Evolutionary conservation across 2,797 vertebrate species (phyloP), one percentile per base, ranked within the genome.

Genomic region (Smutsia gigantea): DNA sequence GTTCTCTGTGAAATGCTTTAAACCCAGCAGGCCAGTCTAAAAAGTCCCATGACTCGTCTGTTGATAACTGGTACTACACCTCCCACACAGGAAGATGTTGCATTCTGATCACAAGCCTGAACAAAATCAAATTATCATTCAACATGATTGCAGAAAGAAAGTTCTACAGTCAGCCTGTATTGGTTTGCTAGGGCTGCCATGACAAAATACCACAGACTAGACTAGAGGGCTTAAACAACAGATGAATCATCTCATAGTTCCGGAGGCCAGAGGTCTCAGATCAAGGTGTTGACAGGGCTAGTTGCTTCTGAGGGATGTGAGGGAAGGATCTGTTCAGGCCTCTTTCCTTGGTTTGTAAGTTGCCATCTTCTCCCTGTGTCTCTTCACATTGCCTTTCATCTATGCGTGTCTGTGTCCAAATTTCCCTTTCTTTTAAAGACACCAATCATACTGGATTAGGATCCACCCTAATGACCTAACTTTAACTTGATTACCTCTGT

Each of bases 51-150:
- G n/a, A 42, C 78, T 92, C n/a, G 29, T 87, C n/a, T 66, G 3
- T 69, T 78, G 82, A 87, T 64, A 71, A 79, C 39, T 90, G 19
- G 11, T 57, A 64, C 55, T 49, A 81, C 90, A 85, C 13, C 23
- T 90, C 59, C 90, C 21, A 37, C 14, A 55, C 37, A 51, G 53
- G 51, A 63, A 88, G 29, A 75, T 75, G 68, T 39, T 81, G 37
- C 9, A 11, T 75, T 71, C 31, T 94, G 64, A 90, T 88, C 29
- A 75, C 19, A 90, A 79, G 14, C 39, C 57, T 88, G 25, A 61
- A 75, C 13, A 87, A 96, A 93, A 74, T 23, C n/a, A 75, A 92
- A 81, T 49, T 55, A 81, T 85, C 37, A 79, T 75, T 87, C 17
- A 37, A 90, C 31, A 17, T 69, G 57, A 74, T 5, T 75, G 27